Evolutionary conservation across 53 echinoderm and acorn worm species (phyloP).

Genomic region (Temnopleurus reevesii): DNA sequence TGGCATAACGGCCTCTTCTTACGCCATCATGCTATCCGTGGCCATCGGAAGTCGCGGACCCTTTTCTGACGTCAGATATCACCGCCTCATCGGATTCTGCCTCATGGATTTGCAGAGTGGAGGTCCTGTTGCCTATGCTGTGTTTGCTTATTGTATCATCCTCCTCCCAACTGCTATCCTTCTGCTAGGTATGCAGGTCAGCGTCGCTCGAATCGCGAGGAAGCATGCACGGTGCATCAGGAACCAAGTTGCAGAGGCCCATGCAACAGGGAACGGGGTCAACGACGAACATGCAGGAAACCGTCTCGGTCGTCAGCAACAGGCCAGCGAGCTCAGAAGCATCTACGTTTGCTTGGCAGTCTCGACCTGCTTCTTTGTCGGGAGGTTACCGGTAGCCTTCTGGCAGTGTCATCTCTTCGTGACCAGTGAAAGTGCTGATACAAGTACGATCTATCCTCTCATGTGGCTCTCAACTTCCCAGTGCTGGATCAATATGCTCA

Average conservation of each 20-base stretch:
- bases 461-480: neutral
- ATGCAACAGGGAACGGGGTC: neutral
- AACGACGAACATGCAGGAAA: too few species aligned
- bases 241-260: neutral
- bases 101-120: neutral
- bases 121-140: neutral
- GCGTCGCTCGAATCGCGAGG: neutral
- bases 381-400: neutral
- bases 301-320: neutral
- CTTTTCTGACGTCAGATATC: neutral
- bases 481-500: neutral
- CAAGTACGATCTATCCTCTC: neutral
- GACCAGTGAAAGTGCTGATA: neutral
- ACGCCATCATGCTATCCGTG: neutral
- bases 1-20: neutral
- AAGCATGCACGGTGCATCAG: neutral
- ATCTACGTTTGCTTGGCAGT: conserved; percentile 4
- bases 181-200: neutral
- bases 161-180: neutral
- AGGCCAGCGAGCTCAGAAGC: neutral
- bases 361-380: neutral
- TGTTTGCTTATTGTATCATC: neutral
- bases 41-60: neutral
- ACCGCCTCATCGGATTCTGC: neutral
- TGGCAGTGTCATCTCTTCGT: neutral